These are phyloP conservation scores for Endomychus coccineus DNA, from an alignment of 2,888 invertebrate genomes.

Conservation along the genomic window DNA sequence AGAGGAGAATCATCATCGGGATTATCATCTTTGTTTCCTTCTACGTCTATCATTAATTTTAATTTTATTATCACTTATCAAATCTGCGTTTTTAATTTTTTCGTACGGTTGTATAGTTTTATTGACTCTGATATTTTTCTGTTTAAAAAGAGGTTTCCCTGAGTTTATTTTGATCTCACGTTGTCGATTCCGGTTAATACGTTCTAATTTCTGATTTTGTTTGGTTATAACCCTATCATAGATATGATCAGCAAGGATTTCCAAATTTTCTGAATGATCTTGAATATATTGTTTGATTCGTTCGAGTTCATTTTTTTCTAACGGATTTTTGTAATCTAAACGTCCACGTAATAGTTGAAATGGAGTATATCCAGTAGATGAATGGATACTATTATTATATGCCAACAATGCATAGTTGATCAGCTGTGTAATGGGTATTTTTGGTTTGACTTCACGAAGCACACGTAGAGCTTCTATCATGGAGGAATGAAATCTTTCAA, in stretches of 20 bases:
- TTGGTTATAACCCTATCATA: neutral
- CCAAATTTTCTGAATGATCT: too few species aligned
- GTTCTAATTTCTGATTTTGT: slow-evolving; percentile 1
- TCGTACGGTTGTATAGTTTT: too few species aligned
- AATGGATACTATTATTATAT: neutral
- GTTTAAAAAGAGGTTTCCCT: too few species aligned
- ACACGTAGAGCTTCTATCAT: slow-evolving; percentile 14
- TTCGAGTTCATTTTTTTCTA: neutral
- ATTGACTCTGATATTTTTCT: too few species aligned
- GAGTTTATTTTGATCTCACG: too few species aligned
- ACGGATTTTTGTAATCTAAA: slow-evolving; percentile 2
- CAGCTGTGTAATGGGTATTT: neutral
- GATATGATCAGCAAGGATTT: neutral
- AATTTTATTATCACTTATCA: too few species aligned
- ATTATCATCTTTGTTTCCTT: too few species aligned
- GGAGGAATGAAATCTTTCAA: slow-evolving; percentile 20
- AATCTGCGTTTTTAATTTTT: too few species aligned
- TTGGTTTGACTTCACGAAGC: neutral
- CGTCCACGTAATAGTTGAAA: slow-evolving; percentile 2
- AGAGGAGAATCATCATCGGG: too few species aligned
- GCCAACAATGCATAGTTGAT: neutral
- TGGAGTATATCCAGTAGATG: neutral
- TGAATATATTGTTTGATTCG: neutral
- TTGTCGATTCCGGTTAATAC: neutral
- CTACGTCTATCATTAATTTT: too few species aligned